A percentile compares a stretch with the other conserved stretches of the same genome.
phyloP scores from a whole-genome alignment of 2,113 vertebrate species.

The Mustelus asterias region DNA sequence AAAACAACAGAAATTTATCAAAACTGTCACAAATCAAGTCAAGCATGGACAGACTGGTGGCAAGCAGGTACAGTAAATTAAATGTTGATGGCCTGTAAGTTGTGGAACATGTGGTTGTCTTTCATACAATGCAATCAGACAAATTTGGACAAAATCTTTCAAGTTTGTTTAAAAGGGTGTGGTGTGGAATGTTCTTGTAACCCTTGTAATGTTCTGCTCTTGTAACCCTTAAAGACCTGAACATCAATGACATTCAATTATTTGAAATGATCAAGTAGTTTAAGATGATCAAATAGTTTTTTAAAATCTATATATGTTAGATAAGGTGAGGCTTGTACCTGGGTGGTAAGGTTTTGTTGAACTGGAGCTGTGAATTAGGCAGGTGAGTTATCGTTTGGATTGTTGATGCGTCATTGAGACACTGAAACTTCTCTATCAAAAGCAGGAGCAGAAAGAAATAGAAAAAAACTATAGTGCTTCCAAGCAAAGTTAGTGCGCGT shows the following conservation, averaged over 20 bases:
- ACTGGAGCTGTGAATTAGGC: not conserved
- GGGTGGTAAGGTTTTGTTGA: not conserved
- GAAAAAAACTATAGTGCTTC: not conserved
- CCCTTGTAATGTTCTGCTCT: not conserved
- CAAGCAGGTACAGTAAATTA: conserved; percentile 59
- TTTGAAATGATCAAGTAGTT: not conserved
- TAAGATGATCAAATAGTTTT: not conserved
- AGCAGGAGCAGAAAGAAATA: not conserved
- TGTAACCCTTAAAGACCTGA: not conserved
- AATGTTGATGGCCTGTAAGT: not conserved
- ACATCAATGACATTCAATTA: too few species aligned
- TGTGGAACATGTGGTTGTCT: not conserved
- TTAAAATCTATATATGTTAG: not conserved
- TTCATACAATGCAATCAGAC: not conserved
- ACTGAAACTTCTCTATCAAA: not conserved
- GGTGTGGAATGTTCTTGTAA: not conserved
- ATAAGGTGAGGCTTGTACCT: not conserved
- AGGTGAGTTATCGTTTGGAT: not conserved
- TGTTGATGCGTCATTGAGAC: not conserved
- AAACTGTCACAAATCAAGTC: conserved; percentile 92
- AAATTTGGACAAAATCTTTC: not conserved
- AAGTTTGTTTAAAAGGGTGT: not conserved
- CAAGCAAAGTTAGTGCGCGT: not conserved
- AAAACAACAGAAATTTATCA: conserved; percentile 97
- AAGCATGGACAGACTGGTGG: conserved; percentile 84